phyloP scores from a whole-genome alignment of 2,888 invertebrate species.

The Sinelater perroti region DNA sequence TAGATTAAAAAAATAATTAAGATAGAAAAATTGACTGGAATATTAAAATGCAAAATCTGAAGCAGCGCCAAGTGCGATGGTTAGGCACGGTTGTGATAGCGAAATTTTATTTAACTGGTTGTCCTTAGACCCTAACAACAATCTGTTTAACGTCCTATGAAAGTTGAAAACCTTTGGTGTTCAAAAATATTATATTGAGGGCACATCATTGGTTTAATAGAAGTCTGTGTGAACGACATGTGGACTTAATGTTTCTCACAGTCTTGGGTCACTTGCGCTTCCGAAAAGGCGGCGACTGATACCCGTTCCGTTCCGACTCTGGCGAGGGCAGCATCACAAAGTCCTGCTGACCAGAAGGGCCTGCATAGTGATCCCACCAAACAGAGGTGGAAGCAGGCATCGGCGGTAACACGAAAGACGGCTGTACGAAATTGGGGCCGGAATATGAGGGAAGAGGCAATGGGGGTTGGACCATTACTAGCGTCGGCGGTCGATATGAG shows the following conservation, averaged over 20 bases:
- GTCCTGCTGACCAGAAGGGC: constrained; percentile 54
- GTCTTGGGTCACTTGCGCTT: constrained; percentile 56
- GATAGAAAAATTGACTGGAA: constrained; percentile 1
- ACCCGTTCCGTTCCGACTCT: constrained; percentile 46
- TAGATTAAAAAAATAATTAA: constrained; percentile 11
- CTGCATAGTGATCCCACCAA: constrained; percentile 57
- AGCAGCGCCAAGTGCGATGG: constrained; percentile 42
- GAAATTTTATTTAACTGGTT: constrained; percentile 31
- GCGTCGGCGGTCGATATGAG: constrained; percentile 47
- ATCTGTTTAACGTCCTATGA: constrained; percentile 27
- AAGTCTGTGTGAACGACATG: constrained; percentile 17
- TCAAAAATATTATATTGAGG: constrained; percentile 40
- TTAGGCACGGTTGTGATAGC: constrained; percentile 50
- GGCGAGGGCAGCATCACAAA: constrained; percentile 47
- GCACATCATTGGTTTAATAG: constrained; percentile 35
- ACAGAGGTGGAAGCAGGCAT: constrained; percentile 48
- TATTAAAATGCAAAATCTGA: constrained; percentile 16
- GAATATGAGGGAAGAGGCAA: constrained; percentile 50
- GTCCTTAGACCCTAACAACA: constrained; percentile 31
- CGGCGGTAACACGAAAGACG: constrained; percentile 46
- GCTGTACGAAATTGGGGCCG: constrained; percentile 46
- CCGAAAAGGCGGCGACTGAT: constrained; percentile 54
- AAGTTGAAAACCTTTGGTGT: constrained; percentile 49
- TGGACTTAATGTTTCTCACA: constrained; percentile 12
- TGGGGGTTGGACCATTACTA: constrained; percentile 58